Base-by-base conservation (phyloP, 2,113 vertebrate species). In the Lagopus leucura region DNA sequence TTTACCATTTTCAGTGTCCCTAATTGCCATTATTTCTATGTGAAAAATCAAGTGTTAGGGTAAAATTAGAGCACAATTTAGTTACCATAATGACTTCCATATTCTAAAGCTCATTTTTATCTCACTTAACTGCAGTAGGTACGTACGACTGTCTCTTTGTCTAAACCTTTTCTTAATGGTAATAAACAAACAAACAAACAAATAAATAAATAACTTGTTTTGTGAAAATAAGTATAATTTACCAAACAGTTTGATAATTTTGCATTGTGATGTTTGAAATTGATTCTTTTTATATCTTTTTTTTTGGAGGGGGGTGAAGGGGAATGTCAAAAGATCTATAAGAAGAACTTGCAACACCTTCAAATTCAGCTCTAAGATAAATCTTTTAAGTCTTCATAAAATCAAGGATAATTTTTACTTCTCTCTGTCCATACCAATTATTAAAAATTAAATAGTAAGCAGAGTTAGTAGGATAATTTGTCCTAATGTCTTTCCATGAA, bases 241-340 rank as follows among this genome's bases (percentile, higher is more conserved):
- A 55, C 7, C 2, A 15, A 57, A 82, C 55, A 7, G 10, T 24
- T 47, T 16, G 2, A 5, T 50, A 42, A 71, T 50, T 50, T 50
- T 9, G 34, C 18, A 45, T 15, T 52, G 25, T 28, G 6, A 52
- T 25, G 2, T 10, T 11, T 55, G 10, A 64, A 72, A 76, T 54
- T 27, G 0, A 10, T 1, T 36, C 4, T 52, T 4, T 13, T 4
- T 30, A 2, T 13, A 4, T 30, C 6, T n/a, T 18, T 32, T 24
- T 61, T 80, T 47, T 1, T 27, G 28, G 42, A 10, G 47, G 20
- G 47, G 11, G 20, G 21, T 38, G 38, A 38, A 38, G 2, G 10
- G 15, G 42, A 43, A 43, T 11, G 20, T 10, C n/a, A 30, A 38
- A 69, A 5, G 8, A 69, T 15, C 11, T 5, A 60, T 73, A 69